These are phyloP conservation scores for Trichogramma evanescens DNA, from an alignment of 2,888 invertebrate species.

Conservation along the genomic window DNA sequence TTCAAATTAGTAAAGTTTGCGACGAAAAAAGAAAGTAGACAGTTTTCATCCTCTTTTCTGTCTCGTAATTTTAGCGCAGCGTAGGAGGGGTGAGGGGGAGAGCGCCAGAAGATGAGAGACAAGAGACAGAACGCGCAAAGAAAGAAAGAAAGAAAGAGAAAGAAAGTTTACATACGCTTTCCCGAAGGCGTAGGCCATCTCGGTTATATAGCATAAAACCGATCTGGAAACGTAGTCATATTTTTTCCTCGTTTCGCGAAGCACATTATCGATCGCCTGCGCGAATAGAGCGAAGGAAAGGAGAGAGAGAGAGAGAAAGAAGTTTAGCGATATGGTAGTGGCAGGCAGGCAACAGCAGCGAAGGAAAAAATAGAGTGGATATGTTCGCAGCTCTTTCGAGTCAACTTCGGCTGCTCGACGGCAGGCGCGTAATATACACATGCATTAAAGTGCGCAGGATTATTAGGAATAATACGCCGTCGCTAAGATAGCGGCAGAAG, in stretches of 20 bases:
- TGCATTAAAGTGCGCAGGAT: conserved; percentile 42
- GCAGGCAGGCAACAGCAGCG: background rate
- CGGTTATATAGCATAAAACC: conserved; percentile 23
- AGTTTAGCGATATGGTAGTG: too few relatives aligned
- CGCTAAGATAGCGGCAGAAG: conserved; percentile 8
- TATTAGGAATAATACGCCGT: conserved; percentile 48
- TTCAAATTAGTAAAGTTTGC: too few relatives aligned
- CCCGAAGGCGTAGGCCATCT: conserved; percentile 3
- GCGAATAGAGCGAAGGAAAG: conserved; percentile 6
- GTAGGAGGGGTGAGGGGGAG: background rate
- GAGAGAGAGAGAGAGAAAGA: conserved; percentile 1
- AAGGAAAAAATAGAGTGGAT: background rate
- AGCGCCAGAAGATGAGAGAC: background rate
- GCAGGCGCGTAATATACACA: conserved; percentile 41
- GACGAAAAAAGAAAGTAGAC: background rate
- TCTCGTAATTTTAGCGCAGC: conserved; percentile 8
- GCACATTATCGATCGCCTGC: conserved; percentile 28
- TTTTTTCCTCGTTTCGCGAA: conserved; percentile 33
- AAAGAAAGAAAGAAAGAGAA: background rate
- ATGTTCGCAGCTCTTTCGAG: background rate
- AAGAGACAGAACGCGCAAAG: background rate
- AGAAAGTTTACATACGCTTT: conserved; percentile 16
- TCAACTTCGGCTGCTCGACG: conserved; percentile 33
- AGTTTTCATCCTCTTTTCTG: conserved; percentile 20
- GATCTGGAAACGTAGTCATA: conserved; percentile 35